phyloP scores from a whole-genome alignment of 2,113 vertebrate genomes.

The Phrynocephalus versicolor region DNA sequence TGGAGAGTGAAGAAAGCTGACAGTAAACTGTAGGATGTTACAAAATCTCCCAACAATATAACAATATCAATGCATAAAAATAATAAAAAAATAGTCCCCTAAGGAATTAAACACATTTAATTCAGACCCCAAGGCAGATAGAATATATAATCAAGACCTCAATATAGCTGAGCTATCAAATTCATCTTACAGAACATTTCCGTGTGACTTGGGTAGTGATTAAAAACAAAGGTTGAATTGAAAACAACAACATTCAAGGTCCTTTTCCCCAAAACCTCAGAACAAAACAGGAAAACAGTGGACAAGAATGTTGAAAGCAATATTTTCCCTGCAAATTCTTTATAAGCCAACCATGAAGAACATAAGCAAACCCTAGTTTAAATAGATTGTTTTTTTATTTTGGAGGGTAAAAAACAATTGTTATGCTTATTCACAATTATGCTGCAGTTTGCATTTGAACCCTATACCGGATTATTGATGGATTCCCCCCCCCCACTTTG shows the following conservation, averaged over 20 bases:
- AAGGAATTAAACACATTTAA: neutral
- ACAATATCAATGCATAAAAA: neutral
- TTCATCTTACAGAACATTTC: neutral
- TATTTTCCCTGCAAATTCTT: neutral
- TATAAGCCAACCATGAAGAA: neutral
- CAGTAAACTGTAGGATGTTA: neutral
- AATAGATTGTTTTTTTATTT: neutral
- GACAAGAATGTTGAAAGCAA: no score
- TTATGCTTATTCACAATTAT: neutral
- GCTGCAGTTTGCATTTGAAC: neutral
- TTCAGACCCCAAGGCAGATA: neutral
- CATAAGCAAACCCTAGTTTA: neutral
- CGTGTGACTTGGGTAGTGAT: neutral
- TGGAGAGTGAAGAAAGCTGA: no score
- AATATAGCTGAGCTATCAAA: no score
- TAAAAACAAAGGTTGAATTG: neutral
- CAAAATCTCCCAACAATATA: neutral
- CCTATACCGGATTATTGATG: neutral
- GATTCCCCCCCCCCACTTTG: neutral
- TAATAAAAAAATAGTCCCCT: neutral
- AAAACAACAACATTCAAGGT: neutral
- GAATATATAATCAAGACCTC: no score
- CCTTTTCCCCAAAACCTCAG: neutral
- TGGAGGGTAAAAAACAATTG: neutral
- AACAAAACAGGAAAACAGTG: neutral